A percentile compares a stretch with the other conserved stretches of the same genome.
These are phyloP conservation scores for Hymenochirus boettgeri DNA, from an alignment of 2,113 vertebrate species.

Conservation along the genomic window DNA sequence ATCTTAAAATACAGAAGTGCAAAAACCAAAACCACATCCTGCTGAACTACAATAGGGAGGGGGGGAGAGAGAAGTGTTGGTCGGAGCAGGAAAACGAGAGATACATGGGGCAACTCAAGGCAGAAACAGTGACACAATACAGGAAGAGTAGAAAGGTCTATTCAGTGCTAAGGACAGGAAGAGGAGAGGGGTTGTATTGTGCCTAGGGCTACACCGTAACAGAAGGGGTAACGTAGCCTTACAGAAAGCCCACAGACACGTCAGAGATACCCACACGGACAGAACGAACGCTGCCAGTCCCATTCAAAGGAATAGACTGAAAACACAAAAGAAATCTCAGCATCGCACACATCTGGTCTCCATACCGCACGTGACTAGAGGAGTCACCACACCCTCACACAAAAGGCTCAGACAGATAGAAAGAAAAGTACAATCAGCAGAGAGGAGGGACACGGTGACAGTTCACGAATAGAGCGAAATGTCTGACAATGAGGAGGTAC, in stretches of 20 bases:
- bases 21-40: conserved; percentile 16
- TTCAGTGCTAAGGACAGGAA: not conserved
- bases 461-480: conserved; percentile 14
- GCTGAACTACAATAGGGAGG: not conserved
- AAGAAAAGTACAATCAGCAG: not conserved
- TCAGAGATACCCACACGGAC: not conserved
- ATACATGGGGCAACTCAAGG: not conserved
- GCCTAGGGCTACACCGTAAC: not conserved
- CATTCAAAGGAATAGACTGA: not conserved
- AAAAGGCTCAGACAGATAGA: not conserved
- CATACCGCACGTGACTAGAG: not conserved
- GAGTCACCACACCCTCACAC: conserved; percentile 26
- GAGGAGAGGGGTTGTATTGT: not conserved
- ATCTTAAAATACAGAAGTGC: conserved; percentile 10
- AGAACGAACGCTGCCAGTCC: not conserved
- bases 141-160: not conserved
- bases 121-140: not conserved
- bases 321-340: conserved; percentile 12
- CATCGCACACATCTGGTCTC: conserved; percentile 18
- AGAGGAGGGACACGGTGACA: conserved; percentile 7
- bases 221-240: no score
- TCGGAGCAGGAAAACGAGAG: not conserved
- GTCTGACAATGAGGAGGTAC: conserved; percentile 31
- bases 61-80: not conserved
- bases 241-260: no score